These are phyloP conservation scores for Bicyclus anynana DNA, from an alignment of 1,140 invertebrate species.

Conservation along the genomic window DNA sequence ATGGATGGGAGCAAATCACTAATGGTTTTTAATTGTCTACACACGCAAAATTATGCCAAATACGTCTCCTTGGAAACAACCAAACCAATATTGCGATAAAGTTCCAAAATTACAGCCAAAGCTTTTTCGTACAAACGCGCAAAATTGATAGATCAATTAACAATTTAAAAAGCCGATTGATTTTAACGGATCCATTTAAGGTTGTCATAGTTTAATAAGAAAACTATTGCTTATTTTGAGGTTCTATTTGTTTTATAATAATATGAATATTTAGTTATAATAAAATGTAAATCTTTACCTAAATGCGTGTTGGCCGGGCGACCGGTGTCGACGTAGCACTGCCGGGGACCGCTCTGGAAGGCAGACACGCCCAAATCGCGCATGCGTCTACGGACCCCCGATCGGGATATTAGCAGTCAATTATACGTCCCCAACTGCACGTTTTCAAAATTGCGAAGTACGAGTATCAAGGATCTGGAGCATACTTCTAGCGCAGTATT, in stretches of 20 bases:
- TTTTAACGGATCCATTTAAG: too few relatives aligned
- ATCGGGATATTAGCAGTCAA: constrained; percentile 4
- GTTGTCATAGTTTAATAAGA: too few relatives aligned
- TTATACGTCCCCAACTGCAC: background rate
- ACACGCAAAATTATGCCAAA: background rate
- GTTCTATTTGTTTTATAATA: background rate
- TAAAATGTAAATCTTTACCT: constrained; percentile 37
- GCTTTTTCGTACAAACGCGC: background rate
- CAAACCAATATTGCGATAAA: background rate
- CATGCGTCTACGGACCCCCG: constrained; percentile 51
- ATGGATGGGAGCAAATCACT: constrained; percentile 4
- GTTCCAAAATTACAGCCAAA: background rate
- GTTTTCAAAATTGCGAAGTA: too few relatives aligned
- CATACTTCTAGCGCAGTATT: too few relatives aligned
- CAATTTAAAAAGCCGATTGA: too few relatives aligned
- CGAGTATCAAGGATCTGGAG: too few relatives aligned
- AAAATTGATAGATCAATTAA: background rate
- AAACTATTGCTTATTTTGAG: too few relatives aligned
- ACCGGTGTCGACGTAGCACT: constrained; percentile 43
- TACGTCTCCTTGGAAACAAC: too few relatives aligned
- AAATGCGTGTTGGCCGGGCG: constrained; percentile 25
- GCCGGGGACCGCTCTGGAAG: constrained; percentile 40
- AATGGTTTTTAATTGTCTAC: background rate
- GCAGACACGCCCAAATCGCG: constrained; percentile 66
- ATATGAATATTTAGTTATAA: background rate